Evolutionary conservation across 1,140 invertebrate species (phyloP).

Genomic region (Gyrodactylus salaris): DNA sequence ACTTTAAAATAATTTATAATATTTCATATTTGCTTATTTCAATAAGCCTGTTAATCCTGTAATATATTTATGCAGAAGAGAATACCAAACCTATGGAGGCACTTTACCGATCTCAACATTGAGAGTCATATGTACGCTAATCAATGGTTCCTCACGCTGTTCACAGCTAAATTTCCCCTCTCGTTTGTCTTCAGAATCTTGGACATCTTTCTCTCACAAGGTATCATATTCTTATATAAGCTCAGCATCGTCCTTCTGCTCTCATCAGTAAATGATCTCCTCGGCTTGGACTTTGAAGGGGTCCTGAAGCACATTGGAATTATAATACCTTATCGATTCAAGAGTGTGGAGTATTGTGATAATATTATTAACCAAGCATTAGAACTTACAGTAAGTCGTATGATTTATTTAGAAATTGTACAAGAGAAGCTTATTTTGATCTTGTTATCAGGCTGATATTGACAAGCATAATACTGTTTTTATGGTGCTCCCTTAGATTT

Average conservation of each 20-base stretch:
- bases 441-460: too few species aligned
- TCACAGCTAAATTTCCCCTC: constrained; percentile 83
- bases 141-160: constrained; percentile 94
- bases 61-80: constrained; percentile 36
- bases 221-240: background rate
- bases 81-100: constrained; percentile 46
- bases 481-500: too few species aligned
- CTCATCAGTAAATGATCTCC: constrained; percentile 55
- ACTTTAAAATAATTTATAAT: too few species aligned
- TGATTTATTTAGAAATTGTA: too few species aligned
- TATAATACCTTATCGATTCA: constrained; percentile 13
- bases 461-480: too few species aligned
- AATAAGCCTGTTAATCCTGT: too few species aligned
- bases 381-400: background rate
- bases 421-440: too few species aligned
- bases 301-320: constrained; percentile 65
- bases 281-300: constrained; percentile 74
- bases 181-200: constrained; percentile 85
- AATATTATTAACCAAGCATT: background rate
- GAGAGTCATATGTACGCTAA: constrained; percentile 97
- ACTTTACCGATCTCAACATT: constrained; percentile 56
- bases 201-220: constrained; percentile 23
- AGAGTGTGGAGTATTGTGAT: background rate
- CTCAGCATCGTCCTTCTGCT: background rate
- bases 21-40: too few species aligned